Base-by-base conservation (phyloP, 2,113 vertebrate species). In the Scytalopus superciliaris region DNA sequence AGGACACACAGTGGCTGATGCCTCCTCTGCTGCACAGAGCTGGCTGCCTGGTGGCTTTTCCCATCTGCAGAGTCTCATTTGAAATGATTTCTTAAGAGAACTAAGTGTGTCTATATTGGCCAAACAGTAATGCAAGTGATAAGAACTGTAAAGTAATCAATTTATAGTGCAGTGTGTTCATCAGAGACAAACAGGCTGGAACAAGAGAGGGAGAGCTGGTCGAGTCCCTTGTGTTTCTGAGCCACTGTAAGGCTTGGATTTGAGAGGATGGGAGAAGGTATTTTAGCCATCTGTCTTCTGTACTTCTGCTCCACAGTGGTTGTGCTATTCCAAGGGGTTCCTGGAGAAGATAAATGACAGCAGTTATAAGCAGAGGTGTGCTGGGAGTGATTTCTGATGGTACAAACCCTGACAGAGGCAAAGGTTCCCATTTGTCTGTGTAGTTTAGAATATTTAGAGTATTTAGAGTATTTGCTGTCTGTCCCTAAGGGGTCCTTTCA, bases 271-370 rank as follows among this genome's bases (percentile, higher is more conserved):
- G 2, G 6, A 62, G 82, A 42, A 83, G 72, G 74, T 8, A 3
- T 63, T 93, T 90, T 42, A 83, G 87, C 66, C 53, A 73, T 91
- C 89, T 95, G 89, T 78, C 57, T 77, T 72, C 42, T 50, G 28
- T 80, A 22, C 27, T 92, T 19, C 47, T 89, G 53, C 49, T 84
- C 53, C 33, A 17, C 39, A 30, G n/a, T 27, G n/a, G 30, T 39
- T 73, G 5, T 83, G 57, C 42, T 52, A 11, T 80, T 80, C 57
- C 50, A 66, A 2, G 27, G 30, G 70, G 10, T 57, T 82, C 50
- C 62, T 87, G 11, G 37, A 72, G 66, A 79, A 73, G 47, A 23
- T 19, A 25, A 68, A 49, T 55, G 33, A 8, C 22, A 85, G 50
- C 55, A 66, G 30, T 37, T 83, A 14, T n/a, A 72, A 83, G 44